Base-by-base conservation (phyloP, 2,113 vertebrate genomes). In the Argyrosomus japonicus region DNA sequence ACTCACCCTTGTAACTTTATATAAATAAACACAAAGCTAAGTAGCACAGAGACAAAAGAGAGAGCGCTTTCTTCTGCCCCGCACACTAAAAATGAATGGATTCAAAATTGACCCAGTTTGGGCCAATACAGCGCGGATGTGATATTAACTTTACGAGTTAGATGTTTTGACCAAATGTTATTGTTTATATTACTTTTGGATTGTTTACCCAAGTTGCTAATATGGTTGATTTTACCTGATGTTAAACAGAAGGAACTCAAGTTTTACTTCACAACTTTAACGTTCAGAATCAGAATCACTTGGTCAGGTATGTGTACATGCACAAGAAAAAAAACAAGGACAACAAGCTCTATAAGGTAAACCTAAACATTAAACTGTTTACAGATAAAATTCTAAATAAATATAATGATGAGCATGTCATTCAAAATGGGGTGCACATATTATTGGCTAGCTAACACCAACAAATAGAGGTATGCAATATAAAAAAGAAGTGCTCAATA, bases 191-290 rank as follows among this genome's bases (percentile, higher is more conserved):
- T 47, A 29, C 18, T 48, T 15, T 36, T 23, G 5, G 2, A n/a
- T 54, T 53, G 43, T 53, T 43, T 43, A 75, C 58, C 48, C 19
- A 50, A 40, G 25, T 6, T 75, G n/a, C 53, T 56, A 50, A 68
- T 60, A 60, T 18, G 8, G 5, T n/a, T 62, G 18, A 18, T 54
- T 53, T 68, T 11, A 63, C 29, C 5, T 1, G 2, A 10, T 74
- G 25, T 27, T 21, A 18, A 75, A 51, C 15, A 63, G 1, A 36
- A 51, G 8, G 23, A 53, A 3, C 8, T 40, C 10, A 23, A 63
- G 19, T 75, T 43, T 63, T 12, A 51, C 6, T 1, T 62, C 15
- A 36, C 48, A 74, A 32, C 6, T 15, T 6, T 40, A 3, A 12
- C 25, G 25, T 27, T 27, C 25, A 27, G 32, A 29, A 29, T 29